phyloP scores from a whole-genome alignment of 2,113 vertebrate genomes.

The Scartelaos histophorus region DNA sequence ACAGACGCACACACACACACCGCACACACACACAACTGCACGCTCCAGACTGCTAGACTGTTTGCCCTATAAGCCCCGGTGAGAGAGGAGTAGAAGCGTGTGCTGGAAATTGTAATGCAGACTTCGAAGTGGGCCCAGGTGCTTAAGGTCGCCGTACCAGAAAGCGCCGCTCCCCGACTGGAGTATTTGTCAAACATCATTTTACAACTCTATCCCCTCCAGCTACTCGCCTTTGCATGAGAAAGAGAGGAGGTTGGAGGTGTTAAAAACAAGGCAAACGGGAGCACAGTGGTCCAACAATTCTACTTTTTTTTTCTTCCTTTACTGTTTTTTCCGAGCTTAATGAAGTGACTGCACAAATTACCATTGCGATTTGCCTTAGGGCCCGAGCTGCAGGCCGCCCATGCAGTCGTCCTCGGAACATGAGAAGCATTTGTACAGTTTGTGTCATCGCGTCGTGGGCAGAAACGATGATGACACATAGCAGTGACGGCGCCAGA shows the following conservation, averaged over 20 bases:
- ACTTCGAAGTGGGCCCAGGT: conserved; percentile 46
- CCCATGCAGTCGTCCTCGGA: conserved; percentile 49
- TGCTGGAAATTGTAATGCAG: conserved; percentile 48
- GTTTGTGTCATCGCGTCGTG: conserved; percentile 26
- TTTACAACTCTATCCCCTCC: conserved; percentile 24
- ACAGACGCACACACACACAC: conserved; percentile 14
- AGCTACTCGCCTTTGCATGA: conserved; percentile 14
- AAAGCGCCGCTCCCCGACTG: conserved; percentile 42
- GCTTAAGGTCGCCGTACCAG: conserved; percentile 44
- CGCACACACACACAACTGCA: conserved; percentile 21
- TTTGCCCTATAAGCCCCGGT: conserved; percentile 37
- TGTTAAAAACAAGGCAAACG: conserved; percentile 15
- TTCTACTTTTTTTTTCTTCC: background rate
- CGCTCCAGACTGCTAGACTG: conserved; percentile 36
- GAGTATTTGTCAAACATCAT: conserved; percentile 54
- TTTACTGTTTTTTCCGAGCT: background rate
- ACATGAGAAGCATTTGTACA: conserved; percentile 19
- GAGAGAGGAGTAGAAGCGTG: conserved; percentile 6
- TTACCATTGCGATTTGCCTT: conserved; percentile 48
- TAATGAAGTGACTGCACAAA: conserved; percentile 39
- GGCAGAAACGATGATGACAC: conserved; percentile 13
- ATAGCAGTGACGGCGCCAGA: conserved; percentile 13
- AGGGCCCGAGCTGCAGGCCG: conserved; percentile 40
- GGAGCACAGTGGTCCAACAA: background rate
- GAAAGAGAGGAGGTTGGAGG: background rate